Evolutionary conservation across 2,113 vertebrate genomes (phyloP).

Genomic region (Rousettus leschenaultii): DNA sequence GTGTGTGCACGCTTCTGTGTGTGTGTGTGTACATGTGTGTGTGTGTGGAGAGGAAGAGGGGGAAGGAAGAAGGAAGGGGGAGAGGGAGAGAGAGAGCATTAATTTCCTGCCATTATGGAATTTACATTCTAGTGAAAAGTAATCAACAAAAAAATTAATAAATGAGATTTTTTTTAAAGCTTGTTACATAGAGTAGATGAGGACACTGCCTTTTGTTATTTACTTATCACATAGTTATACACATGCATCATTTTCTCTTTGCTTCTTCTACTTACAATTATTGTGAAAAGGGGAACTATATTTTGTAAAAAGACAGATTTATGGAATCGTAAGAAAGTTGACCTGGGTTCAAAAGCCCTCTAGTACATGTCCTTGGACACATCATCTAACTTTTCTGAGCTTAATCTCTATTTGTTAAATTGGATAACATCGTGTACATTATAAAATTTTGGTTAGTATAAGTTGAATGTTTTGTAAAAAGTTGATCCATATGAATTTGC

Average conservation of each 20-base stretch:
- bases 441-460: background rate
- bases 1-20: background rate
- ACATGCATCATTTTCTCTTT: background rate
- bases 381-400: slow-evolving; percentile 26
- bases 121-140: background rate
- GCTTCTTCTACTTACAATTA: background rate
- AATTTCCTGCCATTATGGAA: background rate
- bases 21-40: background rate
- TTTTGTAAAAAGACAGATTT: background rate
- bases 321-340: background rate
- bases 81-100: background rate
- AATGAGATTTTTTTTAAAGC: background rate
- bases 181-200: background rate
- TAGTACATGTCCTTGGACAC: background rate
- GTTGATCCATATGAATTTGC: background rate
- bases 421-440: background rate
- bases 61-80: no score
- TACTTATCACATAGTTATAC: background rate
- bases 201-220: background rate
- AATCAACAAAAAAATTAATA: background rate
- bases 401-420: background rate
- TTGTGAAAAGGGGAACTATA: background rate
- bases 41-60: no score
- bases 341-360: background rate
- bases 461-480: background rate